Evolutionary conservation across 2,888 invertebrate genomes (phyloP).

Genomic region (Drosophila koepferae): DNA sequence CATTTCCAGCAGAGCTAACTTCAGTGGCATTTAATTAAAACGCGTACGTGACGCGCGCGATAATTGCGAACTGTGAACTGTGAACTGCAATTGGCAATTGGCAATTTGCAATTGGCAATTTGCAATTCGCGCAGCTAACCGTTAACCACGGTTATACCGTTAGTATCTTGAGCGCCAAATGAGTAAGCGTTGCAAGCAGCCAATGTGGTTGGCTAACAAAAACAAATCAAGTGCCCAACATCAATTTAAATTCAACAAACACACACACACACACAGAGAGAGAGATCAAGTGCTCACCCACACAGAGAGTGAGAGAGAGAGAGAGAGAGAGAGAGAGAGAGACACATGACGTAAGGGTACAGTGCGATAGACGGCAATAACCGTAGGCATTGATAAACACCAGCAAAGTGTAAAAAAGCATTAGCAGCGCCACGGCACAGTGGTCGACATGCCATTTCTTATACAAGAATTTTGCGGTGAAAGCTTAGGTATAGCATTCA

Average conservation of each 20-base stretch:
- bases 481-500: slow-evolving; percentile 19
- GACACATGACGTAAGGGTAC: slow-evolving; percentile 51
- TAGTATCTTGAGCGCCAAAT: slow-evolving; percentile 26
- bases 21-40: slow-evolving; percentile 66
- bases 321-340: neutral
- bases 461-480: slow-evolving; percentile 16
- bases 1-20: slow-evolving; percentile 38
- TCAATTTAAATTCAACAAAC: slow-evolving; percentile 31
- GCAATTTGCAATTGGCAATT: slow-evolving; percentile 38
- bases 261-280: slow-evolving; percentile 1
- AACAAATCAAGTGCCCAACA: slow-evolving; percentile 54
- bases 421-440: slow-evolving; percentile 56
- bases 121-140: slow-evolving; percentile 33
- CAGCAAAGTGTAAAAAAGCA: slow-evolving; percentile 72
- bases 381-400: slow-evolving; percentile 76
- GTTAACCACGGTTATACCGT: slow-evolving; percentile 42
- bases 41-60: slow-evolving; percentile 70
- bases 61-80: slow-evolving; percentile 26
- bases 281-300: neutral
- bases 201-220: slow-evolving; percentile 25
- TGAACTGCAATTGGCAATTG: slow-evolving; percentile 9
- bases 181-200: slow-evolving; percentile 17
- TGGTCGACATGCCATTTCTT: slow-evolving; percentile 43
- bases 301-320: neutral
- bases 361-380: slow-evolving; percentile 57